These are phyloP conservation scores for Spheniscus mendiculus DNA, from an alignment of 2,113 vertebrate genomes.

Conservation along the genomic window DNA sequence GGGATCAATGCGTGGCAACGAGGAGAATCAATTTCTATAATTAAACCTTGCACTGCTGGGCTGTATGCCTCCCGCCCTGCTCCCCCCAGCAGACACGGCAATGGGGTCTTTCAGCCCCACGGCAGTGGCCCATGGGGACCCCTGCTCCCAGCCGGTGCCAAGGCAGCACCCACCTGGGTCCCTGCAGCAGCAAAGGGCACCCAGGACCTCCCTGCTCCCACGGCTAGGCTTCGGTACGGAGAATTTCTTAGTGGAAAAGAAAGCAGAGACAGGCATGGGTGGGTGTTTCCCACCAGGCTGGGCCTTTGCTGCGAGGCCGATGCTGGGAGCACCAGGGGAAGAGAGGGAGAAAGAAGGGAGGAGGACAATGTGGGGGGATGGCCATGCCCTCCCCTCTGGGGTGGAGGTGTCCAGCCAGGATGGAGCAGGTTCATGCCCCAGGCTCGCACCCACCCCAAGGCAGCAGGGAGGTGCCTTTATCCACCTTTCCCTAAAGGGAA, in stretches of 20 bases:
- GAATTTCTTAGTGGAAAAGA: not conserved
- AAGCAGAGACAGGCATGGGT: too few species aligned
- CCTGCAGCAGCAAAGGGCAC: not conserved
- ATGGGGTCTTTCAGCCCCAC: not conserved
- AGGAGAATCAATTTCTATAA: conserved; percentile 17
- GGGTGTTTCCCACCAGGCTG: not conserved
- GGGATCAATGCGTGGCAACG: conserved; percentile 8
- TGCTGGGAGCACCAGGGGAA: not conserved
- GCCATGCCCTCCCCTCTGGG: accelerated
- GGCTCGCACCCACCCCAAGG: not conserved
- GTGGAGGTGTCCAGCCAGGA: not conserved
- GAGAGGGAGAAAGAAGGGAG: too few species aligned
- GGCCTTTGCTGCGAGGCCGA: not conserved
- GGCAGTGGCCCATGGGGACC: not conserved
- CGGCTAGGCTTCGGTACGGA: accelerated
- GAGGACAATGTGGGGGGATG: accelerated
- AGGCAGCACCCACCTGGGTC: not conserved
- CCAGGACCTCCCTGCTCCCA: not conserved
- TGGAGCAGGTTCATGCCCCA: accelerated
- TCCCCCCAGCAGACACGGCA: accelerated
- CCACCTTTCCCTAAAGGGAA: not conserved
- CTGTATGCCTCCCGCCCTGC: not conserved
- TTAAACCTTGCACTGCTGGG: not conserved
- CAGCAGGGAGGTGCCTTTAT: not conserved
- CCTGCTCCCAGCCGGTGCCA: accelerated